These are phyloP conservation scores for Eugnorisma glareosa DNA, from an alignment of 2,888 invertebrate species.

Conservation along the genomic window DNA sequence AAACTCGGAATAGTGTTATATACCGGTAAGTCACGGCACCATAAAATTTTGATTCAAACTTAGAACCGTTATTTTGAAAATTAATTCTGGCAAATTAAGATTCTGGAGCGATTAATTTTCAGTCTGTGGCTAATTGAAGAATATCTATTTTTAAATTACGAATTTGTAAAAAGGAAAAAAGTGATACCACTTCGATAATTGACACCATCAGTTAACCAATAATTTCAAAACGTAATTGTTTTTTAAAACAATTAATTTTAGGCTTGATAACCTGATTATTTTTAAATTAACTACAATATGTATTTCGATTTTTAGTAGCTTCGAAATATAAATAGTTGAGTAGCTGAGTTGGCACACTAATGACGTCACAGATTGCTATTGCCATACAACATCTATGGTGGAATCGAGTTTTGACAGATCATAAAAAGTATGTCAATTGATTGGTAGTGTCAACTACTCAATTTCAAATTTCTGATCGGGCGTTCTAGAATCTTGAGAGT, in stretches of 20 bases:
- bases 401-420: neutral
- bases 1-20: conserved; percentile 48
- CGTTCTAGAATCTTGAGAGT: conserved; percentile 29
- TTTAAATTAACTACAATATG: neutral
- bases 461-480: neutral
- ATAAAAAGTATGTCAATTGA: neutral
- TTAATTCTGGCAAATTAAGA: conserved; percentile 27
- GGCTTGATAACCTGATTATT: neutral
- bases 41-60: conserved; percentile 32
- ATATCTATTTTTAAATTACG: neutral
- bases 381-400: neutral
- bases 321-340: neutral
- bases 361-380: neutral
- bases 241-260: neutral
- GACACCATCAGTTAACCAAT: too few species aligned
- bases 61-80: conserved; percentile 41
- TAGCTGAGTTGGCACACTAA: neutral
- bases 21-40: conserved; percentile 49
- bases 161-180: neutral
- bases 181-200: too few species aligned
- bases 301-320: neutral
- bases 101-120: conserved; percentile 30
- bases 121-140: conserved; percentile 25
- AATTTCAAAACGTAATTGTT: neutral
- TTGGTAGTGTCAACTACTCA: neutral